Conservation (phyloP, 1,140 invertebrate species). For the Temnothorax nylanderi region DNA sequence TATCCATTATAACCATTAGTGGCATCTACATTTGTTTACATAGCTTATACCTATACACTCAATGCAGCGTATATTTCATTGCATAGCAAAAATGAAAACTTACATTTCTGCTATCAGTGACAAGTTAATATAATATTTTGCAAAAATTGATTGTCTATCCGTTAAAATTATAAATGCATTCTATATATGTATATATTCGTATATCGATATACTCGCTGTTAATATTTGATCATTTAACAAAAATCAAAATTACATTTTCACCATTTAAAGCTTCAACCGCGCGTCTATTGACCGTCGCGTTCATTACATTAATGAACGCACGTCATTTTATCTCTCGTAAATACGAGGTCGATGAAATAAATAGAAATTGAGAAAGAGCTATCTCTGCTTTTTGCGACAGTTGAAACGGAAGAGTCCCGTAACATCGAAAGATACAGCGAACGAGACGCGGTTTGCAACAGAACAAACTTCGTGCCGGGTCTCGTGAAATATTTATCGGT, state of each 20-base stretch:
- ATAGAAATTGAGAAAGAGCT: not conserved
- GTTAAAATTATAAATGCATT: not conserved
- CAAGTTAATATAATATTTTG: constrained; percentile 27
- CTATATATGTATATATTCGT: not conserved
- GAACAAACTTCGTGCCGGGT: not conserved
- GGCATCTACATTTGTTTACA: not conserved
- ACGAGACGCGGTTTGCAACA: not conserved
- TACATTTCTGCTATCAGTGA: not conserved
- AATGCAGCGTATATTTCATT: constrained; percentile 1
- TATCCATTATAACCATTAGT: not conserved
- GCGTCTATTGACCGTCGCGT: not conserved
- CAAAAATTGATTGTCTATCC: not conserved
- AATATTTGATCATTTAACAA: constrained; percentile 34
- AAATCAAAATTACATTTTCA: constrained; percentile 26
- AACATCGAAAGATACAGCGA: constrained; percentile 9
- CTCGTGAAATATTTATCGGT: constrained; percentile 60
- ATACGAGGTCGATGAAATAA: not conserved
- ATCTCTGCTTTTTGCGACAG: constrained; percentile 6
- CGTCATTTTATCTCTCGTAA: not conserved
- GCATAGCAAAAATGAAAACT: not conserved
- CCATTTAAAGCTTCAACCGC: not conserved
- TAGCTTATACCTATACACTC: not conserved
- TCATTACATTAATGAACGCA: constrained; percentile 17
- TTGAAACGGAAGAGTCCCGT: constrained; percentile 7
- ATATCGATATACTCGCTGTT: not conserved